Conservation (phyloP, 2,797 vertebrate genomes). For the Sciurus vulgaris region DNA sequence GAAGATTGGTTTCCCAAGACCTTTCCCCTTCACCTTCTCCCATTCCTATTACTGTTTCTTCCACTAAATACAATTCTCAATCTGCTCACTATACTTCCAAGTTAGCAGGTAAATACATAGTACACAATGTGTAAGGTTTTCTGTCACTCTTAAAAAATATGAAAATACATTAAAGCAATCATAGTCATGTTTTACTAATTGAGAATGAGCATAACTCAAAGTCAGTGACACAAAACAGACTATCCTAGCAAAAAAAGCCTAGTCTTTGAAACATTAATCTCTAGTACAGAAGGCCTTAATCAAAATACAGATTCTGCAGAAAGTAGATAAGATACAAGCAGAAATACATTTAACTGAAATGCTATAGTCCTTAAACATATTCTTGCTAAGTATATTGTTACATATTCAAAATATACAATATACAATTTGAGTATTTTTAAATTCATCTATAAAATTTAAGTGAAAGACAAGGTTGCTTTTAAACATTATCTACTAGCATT, state of each 20-base stretch:
- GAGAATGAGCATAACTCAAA: not conserved
- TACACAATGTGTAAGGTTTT: not conserved
- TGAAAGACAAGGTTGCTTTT: not conserved
- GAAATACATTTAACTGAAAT: not conserved
- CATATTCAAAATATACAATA: not conserved
- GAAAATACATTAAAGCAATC: not conserved
- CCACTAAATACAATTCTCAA: not conserved
- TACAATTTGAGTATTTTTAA: not conserved
- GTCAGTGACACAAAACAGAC: not conserved
- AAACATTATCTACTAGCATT: not conserved
- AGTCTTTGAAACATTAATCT: not conserved
- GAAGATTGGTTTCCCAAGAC: not conserved
- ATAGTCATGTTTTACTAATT: not conserved
- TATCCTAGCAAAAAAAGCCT: not conserved
- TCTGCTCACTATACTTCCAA: not conserved
- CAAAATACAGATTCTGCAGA: not conserved
- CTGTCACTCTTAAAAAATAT: not conserved
- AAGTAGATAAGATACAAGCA: not conserved
- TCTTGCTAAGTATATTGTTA: not conserved
- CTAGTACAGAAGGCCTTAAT: not conserved
- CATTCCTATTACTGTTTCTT: not conserved
- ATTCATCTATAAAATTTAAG: constrained; percentile 7
- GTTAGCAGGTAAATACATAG: not conserved
- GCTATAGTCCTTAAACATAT: not conserved
- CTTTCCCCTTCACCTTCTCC: not conserved